Percentiles rank a stretch among this genome's conserved stretches.
These are phyloP conservation scores for Linhomoeus sp. DNA, from an alignment of 2,888 invertebrate species.

Conservation along the genomic window DNA sequence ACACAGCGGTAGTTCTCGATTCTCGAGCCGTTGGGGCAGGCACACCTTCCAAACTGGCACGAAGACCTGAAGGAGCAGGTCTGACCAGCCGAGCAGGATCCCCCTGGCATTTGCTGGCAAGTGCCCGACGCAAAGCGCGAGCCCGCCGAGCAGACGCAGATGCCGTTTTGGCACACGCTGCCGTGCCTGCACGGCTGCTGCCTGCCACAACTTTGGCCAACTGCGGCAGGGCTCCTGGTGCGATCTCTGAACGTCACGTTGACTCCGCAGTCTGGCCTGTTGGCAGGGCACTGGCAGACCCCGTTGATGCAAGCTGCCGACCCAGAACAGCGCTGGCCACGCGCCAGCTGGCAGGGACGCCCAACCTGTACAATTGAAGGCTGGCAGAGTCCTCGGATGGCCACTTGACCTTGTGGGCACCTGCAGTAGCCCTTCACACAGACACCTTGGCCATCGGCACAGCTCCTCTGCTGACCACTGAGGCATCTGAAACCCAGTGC, in stretches of 20 bases:
- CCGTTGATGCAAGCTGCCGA: neutral
- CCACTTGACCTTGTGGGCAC: conserved; percentile 7
- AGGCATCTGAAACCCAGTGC: too few species aligned
- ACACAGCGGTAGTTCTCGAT: neutral
- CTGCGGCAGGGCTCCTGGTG: too few species aligned
- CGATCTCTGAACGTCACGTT: too few species aligned
- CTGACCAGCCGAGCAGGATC: conserved; percentile 4
- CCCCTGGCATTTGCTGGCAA: conserved; percentile 3
- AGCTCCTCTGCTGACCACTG: conserved; percentile 7
- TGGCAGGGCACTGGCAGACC: neutral
- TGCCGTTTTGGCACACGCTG: neutral
- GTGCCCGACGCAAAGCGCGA: too few species aligned
- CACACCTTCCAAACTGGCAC: conserved; percentile 4
- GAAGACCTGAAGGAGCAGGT: conserved; percentile 3
- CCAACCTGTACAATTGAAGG: too few species aligned
- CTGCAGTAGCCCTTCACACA: conserved; percentile 14
- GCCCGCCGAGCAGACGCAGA: too few species aligned
- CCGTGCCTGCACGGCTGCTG: neutral
- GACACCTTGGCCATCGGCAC: conserved; percentile 12
- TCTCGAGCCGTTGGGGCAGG: neutral
- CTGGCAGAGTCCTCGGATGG: neutral
- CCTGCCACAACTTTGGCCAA: too few species aligned
- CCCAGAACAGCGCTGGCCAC: neutral
- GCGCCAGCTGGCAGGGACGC: too few species aligned
- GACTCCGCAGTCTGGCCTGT: neutral